Conservation (phyloP, 2,888 invertebrate genomes). For the Rutpela maculata region DNA sequence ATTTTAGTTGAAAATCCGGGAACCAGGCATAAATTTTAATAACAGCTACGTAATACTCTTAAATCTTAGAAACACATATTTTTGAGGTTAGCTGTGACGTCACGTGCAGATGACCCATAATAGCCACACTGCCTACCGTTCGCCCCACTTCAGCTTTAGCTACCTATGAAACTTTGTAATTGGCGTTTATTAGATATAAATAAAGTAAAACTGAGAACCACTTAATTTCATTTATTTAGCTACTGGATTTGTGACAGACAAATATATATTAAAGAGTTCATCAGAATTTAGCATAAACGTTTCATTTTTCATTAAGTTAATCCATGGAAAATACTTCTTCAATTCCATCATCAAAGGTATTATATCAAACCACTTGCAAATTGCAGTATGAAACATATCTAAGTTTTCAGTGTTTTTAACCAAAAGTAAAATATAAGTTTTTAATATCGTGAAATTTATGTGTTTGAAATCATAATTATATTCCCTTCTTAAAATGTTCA, state of each 20-base stretch:
- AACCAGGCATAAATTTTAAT: too few relatives aligned
- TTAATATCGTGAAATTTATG: not conserved
- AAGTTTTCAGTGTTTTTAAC: not conserved
- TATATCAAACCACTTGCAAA: slow-evolving; percentile 39
- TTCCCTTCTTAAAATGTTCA: not conserved
- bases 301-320: slow-evolving; percentile 28
- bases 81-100: too few relatives aligned
- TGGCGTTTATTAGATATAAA: too few relatives aligned
- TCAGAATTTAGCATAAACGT: slow-evolving; percentile 39
- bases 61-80: too few relatives aligned
- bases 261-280: slow-evolving; percentile 42
- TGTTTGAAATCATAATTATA: not conserved
- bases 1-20: too few relatives aligned
- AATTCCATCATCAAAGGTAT: slow-evolving; percentile 41
- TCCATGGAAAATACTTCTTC: slow-evolving; percentile 34
- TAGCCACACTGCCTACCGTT: too few relatives aligned
- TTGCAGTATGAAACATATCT: slow-evolving; percentile 10
- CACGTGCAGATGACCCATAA: too few relatives aligned
- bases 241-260: not conserved
- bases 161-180: too few relatives aligned
- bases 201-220: too few relatives aligned
- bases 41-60: too few relatives aligned
- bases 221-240: too few relatives aligned
- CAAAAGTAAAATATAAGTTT: slow-evolving; percentile 11
- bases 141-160: too few relatives aligned